Percentiles rank a stretch among this genome's conserved stretches.
Conservation (phyloP, 1,140 invertebrate genomes). For the Cydia amplana region DNA sequence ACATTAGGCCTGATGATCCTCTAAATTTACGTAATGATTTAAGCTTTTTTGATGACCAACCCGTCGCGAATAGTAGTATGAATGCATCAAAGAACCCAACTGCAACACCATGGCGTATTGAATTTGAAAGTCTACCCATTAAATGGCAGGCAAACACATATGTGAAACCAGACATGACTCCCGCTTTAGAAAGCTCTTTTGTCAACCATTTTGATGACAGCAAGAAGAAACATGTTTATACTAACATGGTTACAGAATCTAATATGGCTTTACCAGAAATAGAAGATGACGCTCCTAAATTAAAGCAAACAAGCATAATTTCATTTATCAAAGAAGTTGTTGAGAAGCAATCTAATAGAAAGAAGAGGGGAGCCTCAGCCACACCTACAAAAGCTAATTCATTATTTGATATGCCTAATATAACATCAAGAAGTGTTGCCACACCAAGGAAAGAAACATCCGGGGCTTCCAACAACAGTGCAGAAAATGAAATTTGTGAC, state of each 20-base stretch:
- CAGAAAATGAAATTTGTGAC: conserved; percentile 38
- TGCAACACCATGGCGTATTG: conserved; percentile 69
- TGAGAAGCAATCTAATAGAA: conserved; percentile 62
- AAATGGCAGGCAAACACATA: conserved; percentile 71
- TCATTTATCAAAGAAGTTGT: conserved; percentile 72
- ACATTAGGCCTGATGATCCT: conserved; percentile 49
- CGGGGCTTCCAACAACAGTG: conserved; percentile 34
- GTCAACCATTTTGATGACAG: conserved; percentile 57
- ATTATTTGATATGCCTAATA: conserved; percentile 50
- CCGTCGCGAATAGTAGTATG: conserved; percentile 70
- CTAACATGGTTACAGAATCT: conserved; percentile 55
- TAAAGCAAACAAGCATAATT: conserved; percentile 71
- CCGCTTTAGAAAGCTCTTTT: conserved; percentile 69
- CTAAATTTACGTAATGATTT: conserved; percentile 62
- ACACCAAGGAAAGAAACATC: conserved; percentile 43
- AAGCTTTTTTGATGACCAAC: conserved; percentile 71
- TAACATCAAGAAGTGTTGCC: conserved; percentile 35
- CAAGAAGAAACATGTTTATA: conserved; percentile 74
- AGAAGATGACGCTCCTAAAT: conserved; percentile 44
- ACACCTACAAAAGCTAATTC: conserved; percentile 60
- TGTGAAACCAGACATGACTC: conserved; percentile 73
- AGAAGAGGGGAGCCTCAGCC: conserved; percentile 47
- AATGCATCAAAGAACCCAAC: conserved; percentile 58
- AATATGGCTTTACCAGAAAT: conserved; percentile 52
- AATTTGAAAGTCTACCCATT: conserved; percentile 69